Base-by-base conservation (phyloP, 2,888 invertebrate species). In the Aspidiotus destructor region DNA sequence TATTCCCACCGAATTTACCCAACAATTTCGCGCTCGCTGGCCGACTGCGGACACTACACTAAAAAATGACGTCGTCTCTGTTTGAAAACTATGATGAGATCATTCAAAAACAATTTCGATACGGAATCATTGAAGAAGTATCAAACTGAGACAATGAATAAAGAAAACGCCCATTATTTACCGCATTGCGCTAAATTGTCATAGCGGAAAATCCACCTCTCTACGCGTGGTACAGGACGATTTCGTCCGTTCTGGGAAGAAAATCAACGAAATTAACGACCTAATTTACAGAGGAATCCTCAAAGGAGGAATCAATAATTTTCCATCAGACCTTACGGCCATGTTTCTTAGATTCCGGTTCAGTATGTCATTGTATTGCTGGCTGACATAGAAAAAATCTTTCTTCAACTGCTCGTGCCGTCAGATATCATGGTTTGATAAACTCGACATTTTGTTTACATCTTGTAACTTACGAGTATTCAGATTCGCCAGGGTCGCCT, bases 331-430 rank as follows among this genome's bases (percentile, higher is more conserved):
- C 10, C 3, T 41, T n/a, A 7, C 2, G 9, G 44, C 7, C 9
- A 1, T 42, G 8, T 7, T 44, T 16, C 41, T 61, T n/a, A 42
- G 62, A 8, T 44, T 62, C 16, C 6, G 8, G 7, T 8, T 15
- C 7, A n/a, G n/a, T 16, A 61, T 16, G 15, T 7, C 2, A 13
- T 61, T 15, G 42, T 9, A 5, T 7, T 61, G n/a, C 10, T 44
- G 7, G 44, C 42, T n/a, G 61, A 61, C 13, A 13, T 61, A 3
- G 41, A 42, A 41, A 61, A 61, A n/a, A 44, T 44, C 8, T 61
- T 61, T 44, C 61, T 44, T 42, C 44, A 42, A 28, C n/a, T 61
- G 5, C 7, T 7, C 8, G 15, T 8, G n/a, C n/a, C 44, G 13
- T 61, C 10, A 7, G 44, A 3, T 61, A 44, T n/a, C 44, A 2